phyloP scores from a whole-genome alignment of 2,888 invertebrate species.

The Choristoneura rosaceana region DNA sequence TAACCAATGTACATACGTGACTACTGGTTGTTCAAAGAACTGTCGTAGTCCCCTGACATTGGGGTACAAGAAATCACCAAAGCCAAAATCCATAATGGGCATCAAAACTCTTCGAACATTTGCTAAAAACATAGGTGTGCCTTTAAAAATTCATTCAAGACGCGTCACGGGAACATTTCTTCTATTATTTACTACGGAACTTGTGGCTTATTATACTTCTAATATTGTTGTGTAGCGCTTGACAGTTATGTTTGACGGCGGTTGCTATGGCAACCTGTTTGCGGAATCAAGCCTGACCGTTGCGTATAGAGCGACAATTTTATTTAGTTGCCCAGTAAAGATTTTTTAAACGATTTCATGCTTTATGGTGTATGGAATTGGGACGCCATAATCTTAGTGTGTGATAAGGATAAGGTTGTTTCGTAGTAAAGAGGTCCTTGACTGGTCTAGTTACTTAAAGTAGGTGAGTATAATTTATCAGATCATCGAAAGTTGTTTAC shows the following conservation, averaged over 20 bases:
- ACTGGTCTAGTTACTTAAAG: slow-evolving; percentile 63
- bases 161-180: slow-evolving; percentile 73
- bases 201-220: slow-evolving; percentile 61
- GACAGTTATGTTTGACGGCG: slow-evolving; percentile 71
- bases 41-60: slow-evolving; percentile 70
- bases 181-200: slow-evolving; percentile 54
- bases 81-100: slow-evolving; percentile 76
- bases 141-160: slow-evolving; percentile 54
- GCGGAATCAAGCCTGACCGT: slow-evolving; percentile 59
- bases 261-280: slow-evolving; percentile 67
- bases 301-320: slow-evolving; percentile 37
- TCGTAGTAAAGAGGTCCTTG: slow-evolving; percentile 58
- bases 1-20: slow-evolving; percentile 64
- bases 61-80: slow-evolving; percentile 75
- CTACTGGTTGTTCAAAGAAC: slow-evolving; percentile 68
- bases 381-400: background rate
- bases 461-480: slow-evolving; percentile 46
- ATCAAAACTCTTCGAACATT: slow-evolving; percentile 58
- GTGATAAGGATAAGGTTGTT: slow-evolving; percentile 8
- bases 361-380: slow-evolving; percentile 39
- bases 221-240: slow-evolving; percentile 56
- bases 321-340: background rate
- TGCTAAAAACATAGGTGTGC: slow-evolving; percentile 60
- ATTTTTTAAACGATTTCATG: slow-evolving; percentile 4
- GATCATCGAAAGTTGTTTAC: background rate